Evolutionary conservation across 2,113 vertebrate genomes (phyloP), one percentile per base, ranked within the genome.

Genomic region (Chamaea fasciata): DNA sequence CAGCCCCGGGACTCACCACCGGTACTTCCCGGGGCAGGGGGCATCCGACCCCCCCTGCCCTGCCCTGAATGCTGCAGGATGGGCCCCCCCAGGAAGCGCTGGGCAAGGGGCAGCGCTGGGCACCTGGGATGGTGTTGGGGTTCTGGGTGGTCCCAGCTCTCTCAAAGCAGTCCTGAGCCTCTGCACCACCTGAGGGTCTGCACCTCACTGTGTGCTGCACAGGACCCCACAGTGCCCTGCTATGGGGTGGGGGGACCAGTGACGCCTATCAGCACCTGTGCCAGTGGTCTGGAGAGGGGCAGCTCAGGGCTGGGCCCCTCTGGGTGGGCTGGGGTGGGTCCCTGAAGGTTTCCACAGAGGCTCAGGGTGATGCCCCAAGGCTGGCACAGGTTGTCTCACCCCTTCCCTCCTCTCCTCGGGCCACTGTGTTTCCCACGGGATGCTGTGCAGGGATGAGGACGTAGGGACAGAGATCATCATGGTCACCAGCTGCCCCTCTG

Each of bases 201-300:
- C 50, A 18, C 22, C 2, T 27, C 13, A 3, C 42, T 0, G 0
- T 1, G 5, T 5, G 59, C 49, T 3, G 2, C 50, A 11, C 2
- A 2, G 15, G 33, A 17, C 37, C 7, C 7, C 1, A 0, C 73
- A 37, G 46, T 2, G 22, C 33, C 15, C 56, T 12, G 33, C 11
- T 7, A 0, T 0, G 2, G 27, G 12, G 19, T 0, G 1, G 8
- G 16, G 10, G 30, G 23, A 7, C 10, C 35, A 5, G 10, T 0
- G 1, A 23, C 23, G 7, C 31, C 63, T 24, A 1, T 18, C 50
- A 69, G 59, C 2, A 2, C 27, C 55, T 8, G 13, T 15, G 41
- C 49, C 0, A 0, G 37, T 46, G 27, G 6, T 16, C 14, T 3
- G 1, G 57, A 24, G 44, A n/a, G 33, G 22, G 24, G 6, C 52